Conservation (phyloP, 2,797 vertebrate species). For the Pyrocephalus nanus region DNA sequence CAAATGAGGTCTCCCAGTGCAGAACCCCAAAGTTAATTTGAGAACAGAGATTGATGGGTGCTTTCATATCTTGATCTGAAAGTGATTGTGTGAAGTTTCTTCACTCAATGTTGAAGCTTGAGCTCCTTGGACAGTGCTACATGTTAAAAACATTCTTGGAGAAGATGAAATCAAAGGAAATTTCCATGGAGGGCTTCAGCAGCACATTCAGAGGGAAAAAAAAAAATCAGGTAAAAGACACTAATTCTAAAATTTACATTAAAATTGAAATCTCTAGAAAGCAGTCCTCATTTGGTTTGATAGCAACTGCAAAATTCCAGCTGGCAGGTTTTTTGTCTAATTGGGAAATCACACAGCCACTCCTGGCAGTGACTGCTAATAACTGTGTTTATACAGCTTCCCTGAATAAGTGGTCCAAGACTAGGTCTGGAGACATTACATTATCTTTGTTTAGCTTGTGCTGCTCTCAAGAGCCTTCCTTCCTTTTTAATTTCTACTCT, state of each 20-base stretch:
- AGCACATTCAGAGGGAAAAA: not conserved
- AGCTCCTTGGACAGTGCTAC: not conserved
- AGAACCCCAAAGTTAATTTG: not conserved
- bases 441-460: conserved; percentile 16
- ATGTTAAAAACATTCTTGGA: not conserved
- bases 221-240: not conserved
- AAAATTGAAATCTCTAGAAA: not conserved
- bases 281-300: not conserved
- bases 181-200: not conserved
- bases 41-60: not conserved
- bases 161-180: not conserved
- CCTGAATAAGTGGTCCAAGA: not conserved
- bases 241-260: not conserved
- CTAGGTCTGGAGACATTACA: not conserved
- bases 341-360: not conserved
- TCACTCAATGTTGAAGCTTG: not conserved
- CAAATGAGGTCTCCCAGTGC: not conserved
- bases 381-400: not conserved
- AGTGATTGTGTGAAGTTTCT: not conserved
- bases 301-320: conserved; percentile 3
- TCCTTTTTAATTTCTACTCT: not conserved
- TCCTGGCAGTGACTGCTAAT: conserved; percentile 2
- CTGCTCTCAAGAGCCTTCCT: not conserved
- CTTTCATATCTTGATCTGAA: not conserved
- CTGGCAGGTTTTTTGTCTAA: not conserved